Base-by-base conservation (phyloP, 1,140 invertebrate species). In the Calliphora vicina region DNA sequence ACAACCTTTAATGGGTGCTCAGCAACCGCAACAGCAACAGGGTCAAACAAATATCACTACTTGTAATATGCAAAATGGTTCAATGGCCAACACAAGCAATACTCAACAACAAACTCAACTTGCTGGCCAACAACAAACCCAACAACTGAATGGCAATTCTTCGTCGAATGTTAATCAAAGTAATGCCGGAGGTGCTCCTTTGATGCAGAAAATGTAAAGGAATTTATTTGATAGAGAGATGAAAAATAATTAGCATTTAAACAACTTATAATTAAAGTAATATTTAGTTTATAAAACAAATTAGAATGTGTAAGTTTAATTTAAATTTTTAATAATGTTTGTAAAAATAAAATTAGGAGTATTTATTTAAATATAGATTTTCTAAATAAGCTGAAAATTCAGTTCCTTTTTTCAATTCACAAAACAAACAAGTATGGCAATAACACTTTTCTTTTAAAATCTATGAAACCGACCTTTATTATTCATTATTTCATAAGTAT, bases 141-240 rank as follows among this genome's bases (percentile, higher is more conserved):
- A 85, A 82, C 88, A 89, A 85, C 84, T 86, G 9, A 89, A 88
- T 84, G 88, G 87, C 74, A 76, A 88, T 29, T 86, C 86, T 27
- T 20, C 81, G 13, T 23, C 84, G 35, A 35, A 23, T 71, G 45
- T 27, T 17, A 82, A 45, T 82, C 29, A 61, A 74, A 76, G 26
- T 25, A 86, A 84, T 72, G 73, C 74, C 23, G 67, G 27, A 26
- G 45, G 45, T 50, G 43, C 42, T 45, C 25, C 45, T 27, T 29
- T 73, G 13, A 73, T 67, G 57, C 81, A 82, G 20, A 82, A 82
- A 72, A 71, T 71, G 13, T 81, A 81, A 67, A 61, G 57, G 8
- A 29, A 74, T 74, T 67, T 67, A 67, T 23, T 67, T 67, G n/a
- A 20, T 23, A 23, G n/a, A 67, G n/a, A 23, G 9, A 67, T 25